Conservation (phyloP, 2,797 vertebrate species). For the Cynodonichthys magdalenae region DNA sequence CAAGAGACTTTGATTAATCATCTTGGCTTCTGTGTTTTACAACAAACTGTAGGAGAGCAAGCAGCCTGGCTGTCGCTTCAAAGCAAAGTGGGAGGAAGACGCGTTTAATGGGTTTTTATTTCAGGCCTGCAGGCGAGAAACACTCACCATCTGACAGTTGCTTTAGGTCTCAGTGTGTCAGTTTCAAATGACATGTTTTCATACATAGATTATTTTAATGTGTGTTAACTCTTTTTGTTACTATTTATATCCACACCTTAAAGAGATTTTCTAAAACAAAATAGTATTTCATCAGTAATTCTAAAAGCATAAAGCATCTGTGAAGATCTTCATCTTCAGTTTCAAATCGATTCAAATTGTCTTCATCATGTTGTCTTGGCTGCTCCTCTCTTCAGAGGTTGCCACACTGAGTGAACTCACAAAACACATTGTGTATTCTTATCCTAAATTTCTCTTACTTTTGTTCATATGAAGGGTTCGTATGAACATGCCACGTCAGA, state of each 20-base stretch:
- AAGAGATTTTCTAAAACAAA: background rate
- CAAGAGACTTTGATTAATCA: conserved; percentile 4
- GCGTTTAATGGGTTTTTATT: conserved; percentile 43
- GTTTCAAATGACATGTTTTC: conserved; percentile 28
- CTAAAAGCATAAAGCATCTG: too few relatives aligned
- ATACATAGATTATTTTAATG: conserved; percentile 14
- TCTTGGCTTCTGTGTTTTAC: conserved; percentile 1
- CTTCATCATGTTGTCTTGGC: too few relatives aligned
- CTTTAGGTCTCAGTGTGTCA: conserved; percentile 16
- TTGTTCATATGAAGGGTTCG: too few relatives aligned
- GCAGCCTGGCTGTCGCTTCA: conserved; percentile 13
- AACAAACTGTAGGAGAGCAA: background rate
- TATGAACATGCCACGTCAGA: too few relatives aligned
- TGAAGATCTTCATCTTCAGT: too few relatives aligned
- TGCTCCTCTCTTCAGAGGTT: too few relatives aligned
- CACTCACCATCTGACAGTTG: conserved; percentile 22
- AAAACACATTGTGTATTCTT: too few relatives aligned
- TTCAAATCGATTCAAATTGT: too few relatives aligned
- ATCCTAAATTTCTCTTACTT: too few relatives aligned
- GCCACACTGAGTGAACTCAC: too few relatives aligned
- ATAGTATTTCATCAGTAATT: background rate
- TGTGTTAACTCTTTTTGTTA: conserved; percentile 23
- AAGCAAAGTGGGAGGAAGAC: conserved; percentile 22
- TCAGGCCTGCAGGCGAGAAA: conserved; percentile 36
- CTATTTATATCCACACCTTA: background rate